phyloP scores from a whole-genome alignment of 2,888 invertebrate genomes.

The Agrypnus murinus region DNA sequence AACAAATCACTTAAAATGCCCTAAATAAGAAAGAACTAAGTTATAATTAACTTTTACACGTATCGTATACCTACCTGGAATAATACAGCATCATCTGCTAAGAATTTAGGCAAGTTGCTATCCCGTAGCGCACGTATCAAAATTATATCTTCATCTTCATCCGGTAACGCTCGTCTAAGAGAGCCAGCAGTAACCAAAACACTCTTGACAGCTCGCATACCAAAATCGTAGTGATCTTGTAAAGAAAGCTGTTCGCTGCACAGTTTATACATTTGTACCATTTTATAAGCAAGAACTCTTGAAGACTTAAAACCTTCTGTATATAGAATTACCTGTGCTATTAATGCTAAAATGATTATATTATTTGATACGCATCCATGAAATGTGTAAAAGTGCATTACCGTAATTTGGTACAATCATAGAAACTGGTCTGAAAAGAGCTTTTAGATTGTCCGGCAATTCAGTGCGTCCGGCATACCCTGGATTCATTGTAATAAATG shows the following conservation, averaged over 20 bases:
- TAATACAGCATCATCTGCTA: slow-evolving; percentile 87
- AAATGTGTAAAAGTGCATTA: slow-evolving; percentile 64
- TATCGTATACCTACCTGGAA: slow-evolving; percentile 85
- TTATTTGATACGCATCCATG: slow-evolving; percentile 53
- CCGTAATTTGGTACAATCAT: slow-evolving; percentile 97
- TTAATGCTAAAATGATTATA: slow-evolving; percentile 75
- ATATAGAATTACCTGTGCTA: slow-evolving; percentile 94
- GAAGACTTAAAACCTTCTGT: slow-evolving; percentile 95
- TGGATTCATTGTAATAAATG: slow-evolving; percentile 95
- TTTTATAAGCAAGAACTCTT: slow-evolving; percentile 88
- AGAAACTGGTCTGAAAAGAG: slow-evolving; percentile 88
- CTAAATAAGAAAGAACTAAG: slow-evolving; percentile 67
- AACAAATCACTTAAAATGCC: slow-evolving; percentile 94
- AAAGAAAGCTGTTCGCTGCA: slow-evolving; percentile 94
- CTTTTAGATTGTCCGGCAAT: slow-evolving; percentile 91
- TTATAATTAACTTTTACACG: no score
- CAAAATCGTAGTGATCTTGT: slow-evolving; percentile 95
- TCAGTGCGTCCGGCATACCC: slow-evolving; percentile 94
- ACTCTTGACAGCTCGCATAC: slow-evolving; percentile 95
- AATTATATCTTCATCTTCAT: slow-evolving; percentile 88
- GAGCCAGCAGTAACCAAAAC: slow-evolving; percentile 95
- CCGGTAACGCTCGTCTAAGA: slow-evolving; percentile 88
- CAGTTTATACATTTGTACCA: slow-evolving; percentile 94
- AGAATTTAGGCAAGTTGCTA: slow-evolving; percentile 92
- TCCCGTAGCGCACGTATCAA: slow-evolving; percentile 90